Conservation (phyloP, 2,113 vertebrate genomes). For the Notiomystis cincta region DNA sequence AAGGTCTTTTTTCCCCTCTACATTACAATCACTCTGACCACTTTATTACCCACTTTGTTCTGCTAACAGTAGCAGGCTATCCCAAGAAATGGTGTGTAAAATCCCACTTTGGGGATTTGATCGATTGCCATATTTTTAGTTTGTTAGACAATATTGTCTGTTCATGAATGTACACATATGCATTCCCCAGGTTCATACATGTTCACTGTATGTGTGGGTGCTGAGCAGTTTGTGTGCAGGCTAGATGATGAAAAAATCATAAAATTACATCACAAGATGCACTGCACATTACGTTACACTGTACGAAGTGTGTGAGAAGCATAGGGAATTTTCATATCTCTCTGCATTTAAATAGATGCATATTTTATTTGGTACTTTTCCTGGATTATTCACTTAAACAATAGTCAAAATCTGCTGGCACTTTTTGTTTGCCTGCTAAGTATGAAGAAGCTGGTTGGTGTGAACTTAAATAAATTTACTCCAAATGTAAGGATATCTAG, state of each 20-base stretch:
- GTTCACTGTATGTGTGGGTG: not conserved
- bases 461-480: not conserved
- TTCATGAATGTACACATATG: not conserved
- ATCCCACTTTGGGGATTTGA: not conserved
- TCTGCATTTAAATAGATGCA: not conserved
- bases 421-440: not conserved
- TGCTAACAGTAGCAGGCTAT: not conserved
- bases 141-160: not conserved
- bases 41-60: not conserved
- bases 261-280: not conserved
- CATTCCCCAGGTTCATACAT: not conserved
- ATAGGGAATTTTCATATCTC: not conserved
- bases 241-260: not conserved
- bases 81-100: not conserved
- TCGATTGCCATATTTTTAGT: not conserved
- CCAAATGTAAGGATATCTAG: not conserved
- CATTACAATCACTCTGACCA: not conserved
- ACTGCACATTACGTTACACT: rapidly evolving
- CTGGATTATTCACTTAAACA: not conserved
- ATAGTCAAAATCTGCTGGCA: not conserved
- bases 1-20: not conserved
- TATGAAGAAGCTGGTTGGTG: not conserved
- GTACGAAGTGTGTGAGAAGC: not conserved
- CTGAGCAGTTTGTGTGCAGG: not conserved
- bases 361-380: not conserved